Base-by-base conservation (phyloP, 2,888 invertebrate genomes). In the Agelastica alni region DNA sequence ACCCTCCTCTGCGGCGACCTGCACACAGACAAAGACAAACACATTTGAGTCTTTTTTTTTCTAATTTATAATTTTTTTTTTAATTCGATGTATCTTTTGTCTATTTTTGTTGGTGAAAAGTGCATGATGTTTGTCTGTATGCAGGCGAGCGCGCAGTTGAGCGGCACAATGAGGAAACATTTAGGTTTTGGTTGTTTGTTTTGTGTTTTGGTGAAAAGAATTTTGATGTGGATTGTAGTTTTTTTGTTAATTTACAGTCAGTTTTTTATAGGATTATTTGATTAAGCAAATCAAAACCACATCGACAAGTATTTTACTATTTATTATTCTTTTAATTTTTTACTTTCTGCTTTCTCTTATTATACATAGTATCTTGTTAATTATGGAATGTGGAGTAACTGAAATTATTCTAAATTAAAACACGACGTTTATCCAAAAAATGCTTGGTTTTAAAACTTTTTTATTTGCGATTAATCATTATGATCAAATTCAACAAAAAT, bases 21-120 rank as follows among this genome's bases (percentile, higher is more conserved):
- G 81, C 81, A 81, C 80, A 81, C 81, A 81, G 81, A 80, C 80
- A 81, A 79, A 58, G 79, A 80, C 80, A 80, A 77, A 80, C 79
- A 79, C 75, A 77, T 75, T 72, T 70, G 61, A 71, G 67, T 65
- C 63, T 59, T 60, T 60, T 42, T 60, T 54, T 63, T 64, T 49
- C 59, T 32, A 20, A 10, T 51, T 63, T 63, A 54, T 55, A 58
- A 45, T 62, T 61, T 65, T 65, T 54, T 62, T 58, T 53, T 61
- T 60, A 44, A 45, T 48, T 60, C 56, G 57, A 44, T 42, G 54
- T 55, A 54, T 54, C 47, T 57, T 62, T 58, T 61, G 61, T 65
- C 58, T 63, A 62, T 61, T 62, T 67, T 65, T 62, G 69, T 66
- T 75, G 75, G 74, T 77, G 77, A 78, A 49, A 45, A 78, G 78